Evolutionary conservation across 1,140 invertebrate species (phyloP).

Genomic region (Anadara kagoshimensis): DNA sequence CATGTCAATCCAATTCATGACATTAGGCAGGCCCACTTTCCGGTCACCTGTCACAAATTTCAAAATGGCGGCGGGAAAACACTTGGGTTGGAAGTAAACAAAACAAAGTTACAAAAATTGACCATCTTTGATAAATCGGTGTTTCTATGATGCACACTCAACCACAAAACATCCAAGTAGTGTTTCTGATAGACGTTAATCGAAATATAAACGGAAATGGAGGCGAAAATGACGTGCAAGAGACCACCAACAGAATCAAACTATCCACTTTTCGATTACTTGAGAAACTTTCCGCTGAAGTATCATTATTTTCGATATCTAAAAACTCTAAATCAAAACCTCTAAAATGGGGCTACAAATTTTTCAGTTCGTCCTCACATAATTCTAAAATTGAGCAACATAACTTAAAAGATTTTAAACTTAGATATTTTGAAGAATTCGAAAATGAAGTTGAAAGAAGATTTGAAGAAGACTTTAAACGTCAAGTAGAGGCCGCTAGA

Average conservation of each 20-base stretch:
- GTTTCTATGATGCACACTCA: neutral
- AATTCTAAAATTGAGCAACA: constrained; percentile 28
- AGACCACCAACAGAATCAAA: constrained; percentile 21
- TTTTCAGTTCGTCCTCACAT: constrained; percentile 46
- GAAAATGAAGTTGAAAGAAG: constrained; percentile 49
- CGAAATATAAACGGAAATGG: neutral
- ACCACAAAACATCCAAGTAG: constrained; percentile 21
- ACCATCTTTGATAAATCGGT: neutral
- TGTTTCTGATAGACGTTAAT: constrained; percentile 45
- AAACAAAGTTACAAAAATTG: too few species aligned
- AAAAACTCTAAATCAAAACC: constrained; percentile 5
- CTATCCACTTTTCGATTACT: constrained; percentile 40
- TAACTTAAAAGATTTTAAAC: constrained; percentile 54
- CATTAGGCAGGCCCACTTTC: too few species aligned
- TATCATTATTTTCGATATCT: neutral
- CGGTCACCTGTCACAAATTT: too few species aligned
- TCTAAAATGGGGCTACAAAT: constrained; percentile 62
- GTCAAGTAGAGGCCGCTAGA: constrained; percentile 3
- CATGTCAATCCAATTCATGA: too few species aligned
- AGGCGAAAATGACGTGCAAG: neutral
- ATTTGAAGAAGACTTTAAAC: neutral
- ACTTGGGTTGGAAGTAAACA: too few species aligned
- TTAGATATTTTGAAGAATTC: constrained; percentile 61
- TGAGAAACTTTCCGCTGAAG: constrained; percentile 19
- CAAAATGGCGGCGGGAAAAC: too few species aligned